Base-by-base conservation (phyloP, 2,797 vertebrate genomes). In the Cirrhinus molitorella region DNA sequence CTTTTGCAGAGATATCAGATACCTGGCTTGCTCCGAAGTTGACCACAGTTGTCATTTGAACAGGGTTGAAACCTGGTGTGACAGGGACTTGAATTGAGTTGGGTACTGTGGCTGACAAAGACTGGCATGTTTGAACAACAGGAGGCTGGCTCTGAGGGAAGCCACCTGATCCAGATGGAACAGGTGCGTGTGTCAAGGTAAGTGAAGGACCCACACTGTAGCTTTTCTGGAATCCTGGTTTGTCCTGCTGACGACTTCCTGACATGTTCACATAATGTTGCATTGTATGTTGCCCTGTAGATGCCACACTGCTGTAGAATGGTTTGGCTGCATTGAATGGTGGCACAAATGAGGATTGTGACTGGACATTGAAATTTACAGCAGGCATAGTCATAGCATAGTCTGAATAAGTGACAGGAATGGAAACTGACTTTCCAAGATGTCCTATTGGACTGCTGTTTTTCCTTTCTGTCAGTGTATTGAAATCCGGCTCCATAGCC, bases 401-500 rank as follows among this genome's bases (percentile, higher is more conserved):
- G 88, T 96, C 92, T 83, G 89, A 80, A 37, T 92, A 93, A 72
- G 88, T 79, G 87, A 90, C 90, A 87, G 92, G 93, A 92, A 92
- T 91, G 85, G 95, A 93, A 88, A 92, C 93, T 80, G 92, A 92
- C 94, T 96, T 97, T 89, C 94, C 94, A 89, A 93, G 78, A 70
- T 93, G 92, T 79, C 94, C 91, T 76, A 94, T 90, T 77, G 93
- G 93, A 85, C 93, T 91, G 13, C 94, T 93, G 90, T 91, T 93
- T 87, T 95, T 96, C 85, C 89, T 94, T 88, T 98, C 96, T 25
- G 96, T 94, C 93, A 99, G 94, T 5, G 96, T 97, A 88, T 96
- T 99, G 88, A 99, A 96, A 90, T 99, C 98, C 28, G 97, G 96
- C 94, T 99, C 98, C 98, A 99, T 99, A 82, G 98, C 98, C 93